Evolutionary conservation across 2,888 invertebrate genomes (phyloP), one percentile per base, ranked within the genome.

Genomic region (Cephalotes varians): DNA sequence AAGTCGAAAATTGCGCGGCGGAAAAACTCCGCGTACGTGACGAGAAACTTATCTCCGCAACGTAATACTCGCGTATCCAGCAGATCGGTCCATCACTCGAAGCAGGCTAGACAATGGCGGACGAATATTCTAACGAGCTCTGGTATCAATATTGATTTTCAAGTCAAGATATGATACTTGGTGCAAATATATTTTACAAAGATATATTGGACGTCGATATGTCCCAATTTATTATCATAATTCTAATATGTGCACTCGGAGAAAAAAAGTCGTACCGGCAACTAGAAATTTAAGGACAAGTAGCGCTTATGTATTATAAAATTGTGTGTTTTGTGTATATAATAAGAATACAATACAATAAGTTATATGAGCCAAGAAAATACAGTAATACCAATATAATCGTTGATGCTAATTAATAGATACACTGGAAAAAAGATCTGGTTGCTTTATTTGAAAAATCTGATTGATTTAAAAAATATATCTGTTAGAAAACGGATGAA

Each of bases 1-100:
- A 79, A 79, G 56, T 58, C 56, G 69, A 69, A 69, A 69, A 79
- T 79, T 79, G 56, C 77, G 31, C 47, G 56, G 25, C 34, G 62
- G 60, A 62, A 34, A 62, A 74, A 74, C 10, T 34, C 7, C 69
- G 69, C 44, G 25, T 44, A 69, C 77, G 69, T 69, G 77, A 77
- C 56, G 77, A 34, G 56, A 58, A 79, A 69, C 31, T 77, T 77
- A 69, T 40, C 28, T 15, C 37, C 25, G 21, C n/a, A n/a, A n/a
- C 3, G 47, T 31, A 28, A 58, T 10, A 25, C n/a, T 64, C 7
- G 37, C 21, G 4, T 25, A 34, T 12, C 49, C 15, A 44, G n/a
- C 21, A 18, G 31, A 15, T n/a, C 62, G 28, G 40, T 10, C n/a
- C 34, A 15, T 49, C 47, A 18, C 7, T n/a, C 49, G 21, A 10